Percentiles rank a stretch among this genome's conserved stretches.
These are phyloP conservation scores for Anoura caudifer DNA, from an alignment of 2,113 vertebrate species.

Conservation along the genomic window DNA sequence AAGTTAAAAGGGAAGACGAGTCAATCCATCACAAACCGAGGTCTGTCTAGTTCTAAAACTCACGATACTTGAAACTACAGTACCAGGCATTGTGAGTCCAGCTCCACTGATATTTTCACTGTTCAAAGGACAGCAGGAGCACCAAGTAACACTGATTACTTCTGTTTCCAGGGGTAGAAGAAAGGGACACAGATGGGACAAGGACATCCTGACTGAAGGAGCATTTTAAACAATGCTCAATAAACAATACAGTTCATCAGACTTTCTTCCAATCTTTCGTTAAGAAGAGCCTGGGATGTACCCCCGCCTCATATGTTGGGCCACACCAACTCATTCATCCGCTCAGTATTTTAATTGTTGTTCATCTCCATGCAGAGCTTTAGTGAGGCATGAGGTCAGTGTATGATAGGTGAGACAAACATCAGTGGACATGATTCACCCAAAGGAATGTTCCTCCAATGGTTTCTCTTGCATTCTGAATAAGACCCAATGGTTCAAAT, in stretches of 20 bases:
- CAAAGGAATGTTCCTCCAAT: not conserved
- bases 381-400: not conserved
- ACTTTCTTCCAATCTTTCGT: not conserved
- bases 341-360: not conserved
- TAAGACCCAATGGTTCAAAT: not conserved
- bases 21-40: not conserved
- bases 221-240: rapidly evolving
- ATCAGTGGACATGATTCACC: not conserved
- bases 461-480: not conserved
- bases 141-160: not conserved
- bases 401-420: not conserved
- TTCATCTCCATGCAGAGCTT: not conserved
- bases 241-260: not conserved
- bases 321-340: not conserved
- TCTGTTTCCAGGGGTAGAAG: not conserved
- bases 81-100: not conserved
- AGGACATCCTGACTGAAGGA: not conserved
- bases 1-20: not conserved
- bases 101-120: not conserved
- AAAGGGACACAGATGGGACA: not conserved
- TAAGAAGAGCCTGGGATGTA: not conserved
- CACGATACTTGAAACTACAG: not conserved
- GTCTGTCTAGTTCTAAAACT: not conserved
- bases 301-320: not conserved
- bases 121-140: not conserved